Evolutionary conservation across 2,113 vertebrate species (phyloP), one percentile per base, ranked within the genome.

Genomic region (Baryphthengus martii): DNA sequence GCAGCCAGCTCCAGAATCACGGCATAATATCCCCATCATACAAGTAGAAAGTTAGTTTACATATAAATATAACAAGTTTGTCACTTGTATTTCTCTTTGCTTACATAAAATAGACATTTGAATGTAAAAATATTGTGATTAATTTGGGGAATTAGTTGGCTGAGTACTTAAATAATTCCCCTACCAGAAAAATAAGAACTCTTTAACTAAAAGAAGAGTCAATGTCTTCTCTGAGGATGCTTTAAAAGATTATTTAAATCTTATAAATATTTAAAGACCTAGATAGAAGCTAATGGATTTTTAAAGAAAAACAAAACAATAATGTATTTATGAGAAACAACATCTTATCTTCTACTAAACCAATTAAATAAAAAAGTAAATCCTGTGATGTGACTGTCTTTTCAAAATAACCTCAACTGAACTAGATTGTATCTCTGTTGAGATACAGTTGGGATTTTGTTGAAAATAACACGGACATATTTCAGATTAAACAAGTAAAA

Each of bases 211-310:
- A 83, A 61, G n/a, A 52, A 77, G 40, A 90, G 61, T 65, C 44
- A 47, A 11, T 56, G 39, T 52, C 89, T 89, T 95, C 89, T 95
- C 63, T 67, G 55, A 81, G 47, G 65, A 89, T 70, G 52, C 31
- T 89, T 81, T 93, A 71, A 95, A 91, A 93, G 74, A 80, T 83
- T 90, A 73, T 88, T 96, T 94, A 76, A 62, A 70, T 80, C 82
- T 86, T 55, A 90, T 91, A 94, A 94, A 91, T 94, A 96, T 94
- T 95, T 93, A 91, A 94, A 76, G 31, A 10, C 47, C 31, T 66
- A 17, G 15, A 39, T 7, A 53, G 83, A 86, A 73, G 45, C 58
- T 66, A 94, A 92, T 85, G 68, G 88, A 80, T 92, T 94, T 95
- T 94, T 28, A 76, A 85, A 37, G 63, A 73, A 90, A 93, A 94